These are phyloP conservation scores for Pyrgus malvae DNA, from an alignment of 2,888 invertebrate genomes.

Conservation along the genomic window DNA sequence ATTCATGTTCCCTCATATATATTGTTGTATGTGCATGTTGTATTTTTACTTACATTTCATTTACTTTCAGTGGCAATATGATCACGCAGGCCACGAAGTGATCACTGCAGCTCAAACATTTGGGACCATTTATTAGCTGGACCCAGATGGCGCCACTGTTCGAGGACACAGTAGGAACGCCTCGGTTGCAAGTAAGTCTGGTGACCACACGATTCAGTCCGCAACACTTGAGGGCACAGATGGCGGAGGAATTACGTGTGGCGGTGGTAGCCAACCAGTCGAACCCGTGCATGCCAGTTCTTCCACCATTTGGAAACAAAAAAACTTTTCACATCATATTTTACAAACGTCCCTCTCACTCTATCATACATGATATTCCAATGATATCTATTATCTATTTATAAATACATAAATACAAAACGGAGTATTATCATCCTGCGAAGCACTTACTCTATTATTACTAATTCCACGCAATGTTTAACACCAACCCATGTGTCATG, in stretches of 20 bases:
- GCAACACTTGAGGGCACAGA: no score
- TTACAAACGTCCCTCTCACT: no score
- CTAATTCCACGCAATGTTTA: slow-evolving; percentile 10
- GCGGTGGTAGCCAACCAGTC: background rate
- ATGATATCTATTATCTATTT: no score
- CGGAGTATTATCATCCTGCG: background rate
- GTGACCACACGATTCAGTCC: background rate
- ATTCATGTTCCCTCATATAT: background rate
- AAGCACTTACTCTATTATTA: slow-evolving; percentile 1
- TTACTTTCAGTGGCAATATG: background rate
- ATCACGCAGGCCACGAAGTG: background rate
- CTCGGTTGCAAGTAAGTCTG: background rate
- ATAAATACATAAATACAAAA: background rate
- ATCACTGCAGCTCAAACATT: background rate
- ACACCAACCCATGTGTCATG: slow-evolving; percentile 14
- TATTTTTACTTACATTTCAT: background rate
- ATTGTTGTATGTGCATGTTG: no score
- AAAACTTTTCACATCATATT: no score
- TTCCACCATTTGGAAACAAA: no score
- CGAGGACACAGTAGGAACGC: background rate
- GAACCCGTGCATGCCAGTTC: slow-evolving; percentile 4
- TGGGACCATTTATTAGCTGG: background rate
- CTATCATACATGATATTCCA: no score
- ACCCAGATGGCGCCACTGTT: background rate
- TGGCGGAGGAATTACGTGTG: background rate